Conservation (phyloP, 2,888 invertebrate species). For the Hylaea fasciaria region DNA sequence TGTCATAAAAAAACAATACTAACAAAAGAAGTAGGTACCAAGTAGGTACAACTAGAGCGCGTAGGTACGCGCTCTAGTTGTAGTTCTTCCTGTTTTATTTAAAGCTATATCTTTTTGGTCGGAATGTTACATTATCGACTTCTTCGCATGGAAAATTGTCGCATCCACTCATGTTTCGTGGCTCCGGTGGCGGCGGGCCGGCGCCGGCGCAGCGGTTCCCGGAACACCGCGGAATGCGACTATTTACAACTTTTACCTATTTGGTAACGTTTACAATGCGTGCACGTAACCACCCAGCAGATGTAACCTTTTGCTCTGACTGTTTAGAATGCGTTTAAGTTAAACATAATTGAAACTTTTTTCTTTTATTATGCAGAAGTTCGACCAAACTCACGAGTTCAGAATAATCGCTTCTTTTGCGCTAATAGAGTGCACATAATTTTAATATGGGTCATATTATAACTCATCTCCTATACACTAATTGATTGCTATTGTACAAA, state of each 20-base stretch:
- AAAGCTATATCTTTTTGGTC: not conserved
- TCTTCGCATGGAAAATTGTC: conserved; percentile 37
- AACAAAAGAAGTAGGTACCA: too few species aligned
- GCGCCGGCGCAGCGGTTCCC: conserved; percentile 73
- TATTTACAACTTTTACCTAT: conserved; percentile 83
- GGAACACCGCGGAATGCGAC: conserved; percentile 78
- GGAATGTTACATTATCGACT: conserved; percentile 16
- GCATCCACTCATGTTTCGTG: conserved; percentile 53
- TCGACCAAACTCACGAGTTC: too few species aligned
- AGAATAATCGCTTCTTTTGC: too few species aligned
- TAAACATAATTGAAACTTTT: not conserved
- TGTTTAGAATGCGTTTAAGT: conserved; percentile 43
- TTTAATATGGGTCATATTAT: too few species aligned
- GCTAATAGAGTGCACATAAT: too few species aligned
- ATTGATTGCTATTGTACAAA: too few species aligned
- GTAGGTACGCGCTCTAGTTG: too few species aligned
- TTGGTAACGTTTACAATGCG: conserved; percentile 78
- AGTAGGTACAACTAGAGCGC: too few species aligned
- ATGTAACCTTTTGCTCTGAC: conserved; percentile 63
- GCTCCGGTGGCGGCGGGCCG: conserved; percentile 55
- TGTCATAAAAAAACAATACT: too few species aligned
- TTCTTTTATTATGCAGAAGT: too few species aligned
- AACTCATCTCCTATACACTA: too few species aligned
- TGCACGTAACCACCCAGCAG: conserved; percentile 63
- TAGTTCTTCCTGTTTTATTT: not conserved